Evolutionary conservation across 2,113 vertebrate genomes (phyloP), one percentile per base, ranked within the genome.

Genomic region (Lethenteron reissneri): DNA sequence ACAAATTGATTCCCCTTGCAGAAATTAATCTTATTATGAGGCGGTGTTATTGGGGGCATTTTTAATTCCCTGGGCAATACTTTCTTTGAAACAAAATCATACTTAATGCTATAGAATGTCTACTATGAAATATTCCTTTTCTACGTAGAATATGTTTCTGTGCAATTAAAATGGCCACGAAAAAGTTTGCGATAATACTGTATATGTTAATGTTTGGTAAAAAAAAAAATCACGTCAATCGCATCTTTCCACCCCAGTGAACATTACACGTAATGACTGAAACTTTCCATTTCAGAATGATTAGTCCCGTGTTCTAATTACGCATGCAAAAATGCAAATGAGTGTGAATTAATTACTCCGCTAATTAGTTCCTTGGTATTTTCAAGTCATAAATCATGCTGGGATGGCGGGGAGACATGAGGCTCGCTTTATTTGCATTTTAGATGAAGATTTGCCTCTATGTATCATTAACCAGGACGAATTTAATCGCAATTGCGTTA

Each of bases 261-360:
- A 68, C 64, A 68, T 68, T 68, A 68, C 64, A 68, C 64, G n/a
- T 68, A 68, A 68, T 68, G 64, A 68, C n/a, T 68, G 64, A 68
- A 68, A 68, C 8, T 68, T 68, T 68, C 10, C 64, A 68, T 68
- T 68, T 68, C 64, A 68, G 8, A 68, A 68, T 11, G 25, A 68
- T 68, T 68, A 68, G 64, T 68, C 8, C 25, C 25, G 8, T 68
- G 64, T 68, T 68, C 64, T 68, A 8, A 68, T 68, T 68, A 68
- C 8, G 60, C 60, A 64, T 64, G 64, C 64, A 68, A 68, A 68
- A 68, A 68, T 68, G 64, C 64, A 68, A 68, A 68, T 68, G 64
- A 68, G 25, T 68, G 64, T 68, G 64, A 68, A 68, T 68, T 68
- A 68, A 68, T 68, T 68, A 41, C 41, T 68, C 64, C 25, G 64